Evolutionary conservation across 1,140 invertebrate species (phyloP).

Genomic region (Drosophila grimshawi): DNA sequence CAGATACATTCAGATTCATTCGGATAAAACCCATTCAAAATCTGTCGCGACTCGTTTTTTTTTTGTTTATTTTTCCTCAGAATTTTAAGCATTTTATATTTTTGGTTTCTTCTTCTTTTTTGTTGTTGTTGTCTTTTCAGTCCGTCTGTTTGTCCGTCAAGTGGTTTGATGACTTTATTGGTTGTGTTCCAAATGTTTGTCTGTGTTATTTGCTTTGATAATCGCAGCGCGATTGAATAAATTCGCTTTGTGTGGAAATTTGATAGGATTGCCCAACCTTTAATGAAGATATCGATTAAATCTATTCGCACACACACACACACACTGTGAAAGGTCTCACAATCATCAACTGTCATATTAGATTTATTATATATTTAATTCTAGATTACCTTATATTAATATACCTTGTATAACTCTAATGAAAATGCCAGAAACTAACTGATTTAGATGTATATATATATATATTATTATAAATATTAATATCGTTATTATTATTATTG

Average conservation of each 20-base stretch:
- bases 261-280: slow-evolving; percentile 36
- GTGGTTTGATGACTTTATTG: slow-evolving; percentile 74
- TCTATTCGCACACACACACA: background rate
- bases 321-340: slow-evolving; percentile 1
- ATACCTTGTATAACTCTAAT: too few relatives aligned
- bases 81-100: slow-evolving; percentile 55
- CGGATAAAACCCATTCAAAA: slow-evolving; percentile 52
- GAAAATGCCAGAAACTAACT: too few relatives aligned
- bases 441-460: too few relatives aligned
- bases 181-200: slow-evolving; percentile 35
- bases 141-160: slow-evolving; percentile 49
- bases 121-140: slow-evolving; percentile 6
- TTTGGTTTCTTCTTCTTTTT: slow-evolving; percentile 28
- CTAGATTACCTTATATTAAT: too few relatives aligned
- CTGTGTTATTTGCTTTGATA: slow-evolving; percentile 68
- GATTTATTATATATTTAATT: too few relatives aligned
- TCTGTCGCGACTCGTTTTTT: slow-evolving; percentile 55
- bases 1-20: slow-evolving; percentile 18
- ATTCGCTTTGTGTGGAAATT: slow-evolving; percentile 22
- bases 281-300: slow-evolving; percentile 23
- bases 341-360: background rate
- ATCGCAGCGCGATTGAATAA: slow-evolving; percentile 51
- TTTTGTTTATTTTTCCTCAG: slow-evolving; percentile 48
- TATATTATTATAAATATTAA: too few relatives aligned
- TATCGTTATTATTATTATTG: too few relatives aligned